Conservation (phyloP, 2,113 vertebrate species). For the Zosterops borbonicus region DNA sequence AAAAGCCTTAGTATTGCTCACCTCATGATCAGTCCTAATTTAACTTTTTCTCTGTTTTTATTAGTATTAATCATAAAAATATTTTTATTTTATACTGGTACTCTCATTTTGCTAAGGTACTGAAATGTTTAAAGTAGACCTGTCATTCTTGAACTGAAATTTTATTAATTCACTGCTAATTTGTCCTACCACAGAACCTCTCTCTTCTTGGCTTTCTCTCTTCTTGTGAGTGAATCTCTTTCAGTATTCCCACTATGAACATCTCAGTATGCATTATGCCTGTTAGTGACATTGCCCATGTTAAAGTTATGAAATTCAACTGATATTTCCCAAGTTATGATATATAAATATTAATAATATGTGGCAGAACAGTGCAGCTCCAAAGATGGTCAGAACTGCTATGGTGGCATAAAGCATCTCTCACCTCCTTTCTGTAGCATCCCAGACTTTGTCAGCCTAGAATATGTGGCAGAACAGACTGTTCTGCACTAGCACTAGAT, state of each 20-base stretch:
- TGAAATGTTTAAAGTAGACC: background rate
- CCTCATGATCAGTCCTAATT: background rate
- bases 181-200: background rate
- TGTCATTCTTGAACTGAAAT: background rate
- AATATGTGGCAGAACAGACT: background rate
- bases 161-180: background rate
- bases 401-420: too few relatives aligned
- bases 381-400: too few relatives aligned
- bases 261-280: background rate
- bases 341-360: background rate
- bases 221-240: background rate
- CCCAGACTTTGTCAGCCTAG: too few relatives aligned
- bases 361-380: background rate
- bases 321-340: background rate
- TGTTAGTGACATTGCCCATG: background rate
- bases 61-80: background rate
- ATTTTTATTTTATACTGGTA: background rate
- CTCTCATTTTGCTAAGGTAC: background rate
- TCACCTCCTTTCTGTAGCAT: too few relatives aligned
- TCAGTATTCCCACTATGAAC: background rate
- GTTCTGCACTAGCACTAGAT: background rate
- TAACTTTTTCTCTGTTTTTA: background rate
- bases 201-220: background rate
- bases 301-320: background rate
- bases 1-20: background rate